Conservation (phyloP, 2,888 invertebrate species). For the Corythucha ciliata region DNA sequence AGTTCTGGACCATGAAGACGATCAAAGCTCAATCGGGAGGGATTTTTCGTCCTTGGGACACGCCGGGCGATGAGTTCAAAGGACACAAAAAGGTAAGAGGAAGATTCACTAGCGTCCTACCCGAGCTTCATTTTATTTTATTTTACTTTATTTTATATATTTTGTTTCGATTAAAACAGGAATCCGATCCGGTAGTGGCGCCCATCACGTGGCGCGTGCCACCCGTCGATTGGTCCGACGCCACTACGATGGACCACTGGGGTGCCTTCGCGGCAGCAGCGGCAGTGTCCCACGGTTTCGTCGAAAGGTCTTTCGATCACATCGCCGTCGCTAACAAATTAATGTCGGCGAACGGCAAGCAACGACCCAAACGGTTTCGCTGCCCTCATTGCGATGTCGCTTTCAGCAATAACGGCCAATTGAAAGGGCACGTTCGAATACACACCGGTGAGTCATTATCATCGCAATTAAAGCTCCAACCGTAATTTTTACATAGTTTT, state of each 20-base stretch:
- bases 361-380: constrained; percentile 81
- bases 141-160: too few relatives aligned
- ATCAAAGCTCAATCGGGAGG: too few relatives aligned
- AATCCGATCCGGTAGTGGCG: too few relatives aligned
- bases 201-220: constrained; percentile 26
- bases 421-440: constrained; percentile 83
- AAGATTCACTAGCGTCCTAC: too few relatives aligned
- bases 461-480: neutral
- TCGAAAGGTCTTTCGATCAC: too few relatives aligned
- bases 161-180: too few relatives aligned
- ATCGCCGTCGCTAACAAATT: constrained; percentile 6
- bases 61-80: too few relatives aligned
- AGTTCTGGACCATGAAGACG: too few relatives aligned
- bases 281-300: too few relatives aligned
- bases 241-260: constrained; percentile 28
- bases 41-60: too few relatives aligned
- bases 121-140: too few relatives aligned
- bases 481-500: neutral
- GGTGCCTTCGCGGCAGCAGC: constrained; percentile 24
- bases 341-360: constrained; percentile 53
- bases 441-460: constrained; percentile 57
- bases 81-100: too few relatives aligned
- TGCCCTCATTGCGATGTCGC: constrained; percentile 83
- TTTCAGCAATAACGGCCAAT: constrained; percentile 88
- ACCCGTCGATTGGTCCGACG: constrained; percentile 21